Base-by-base conservation (phyloP, 2,888 invertebrate genomes). In the Gerris lacustris region DNA sequence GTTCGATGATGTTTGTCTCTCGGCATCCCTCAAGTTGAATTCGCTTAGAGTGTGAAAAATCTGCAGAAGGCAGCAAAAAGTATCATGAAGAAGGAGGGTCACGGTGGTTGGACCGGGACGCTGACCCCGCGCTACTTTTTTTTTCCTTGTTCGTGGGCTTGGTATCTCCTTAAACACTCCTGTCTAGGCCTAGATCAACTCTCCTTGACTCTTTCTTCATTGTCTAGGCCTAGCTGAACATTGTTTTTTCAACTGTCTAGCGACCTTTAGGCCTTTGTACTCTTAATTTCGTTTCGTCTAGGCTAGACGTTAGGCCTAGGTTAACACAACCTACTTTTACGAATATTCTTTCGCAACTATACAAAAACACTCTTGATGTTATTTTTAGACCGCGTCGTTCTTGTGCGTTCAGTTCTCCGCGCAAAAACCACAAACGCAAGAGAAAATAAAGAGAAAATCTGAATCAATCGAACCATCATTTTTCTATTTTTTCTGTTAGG, bases 171-270 rank as follows among this genome's bases (percentile, higher is more conserved):
- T 31, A 31, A 31, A 31, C 55, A 2, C 9, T 55, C 5, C 15
- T 55, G 55, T 55, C 55, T 55, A 55, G 55, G 55, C 55, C 55
- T 55, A 55, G 55, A 11, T 55, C 55, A 11, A 55, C 55, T 11
- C 11, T 55, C 31, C 55, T 55, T 11, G 47, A 47, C 47, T 55
- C 4, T 31, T 31, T 31, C 31, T 55, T 15, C 55, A 55, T 55
- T 55, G 55, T 55, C 55, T 55, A 55, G 55, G 55, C 55, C 55
- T 55, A 55, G 55, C 11, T 55, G 9, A 55, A 55, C 55, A 55
- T 55, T 31, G 31, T 31, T 31, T 31, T 31, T 31, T 31, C 31
- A 31, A 2, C 31, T 31, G 31, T 31, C 31, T 31, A 31, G 31
- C 31, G 31, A 31, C 31, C 31, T 31, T 31, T 31, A 31, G 31